Evolutionary conservation across 2,888 invertebrate species (phyloP).

Genomic region (Ectropis crepuscularia): DNA sequence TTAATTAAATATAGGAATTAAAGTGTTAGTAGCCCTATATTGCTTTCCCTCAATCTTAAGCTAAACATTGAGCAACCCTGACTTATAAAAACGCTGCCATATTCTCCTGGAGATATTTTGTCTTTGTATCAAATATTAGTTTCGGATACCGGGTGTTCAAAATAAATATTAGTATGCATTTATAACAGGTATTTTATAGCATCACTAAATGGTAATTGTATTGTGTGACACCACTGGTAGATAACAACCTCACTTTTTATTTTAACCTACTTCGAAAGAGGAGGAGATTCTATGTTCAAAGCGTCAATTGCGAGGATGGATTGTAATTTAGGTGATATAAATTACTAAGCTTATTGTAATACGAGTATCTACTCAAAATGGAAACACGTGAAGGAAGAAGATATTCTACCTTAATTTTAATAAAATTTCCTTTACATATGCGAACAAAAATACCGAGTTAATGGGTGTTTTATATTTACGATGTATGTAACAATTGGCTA

Average conservation of each 20-base stretch:
- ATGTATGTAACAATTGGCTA: neutral
- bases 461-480: neutral
- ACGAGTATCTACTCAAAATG: conserved; percentile 50
- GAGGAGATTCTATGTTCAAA: neutral
- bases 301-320: conserved; percentile 4
- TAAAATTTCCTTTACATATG: neutral
- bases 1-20: conserved; percentile 68
- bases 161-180: conserved; percentile 11
- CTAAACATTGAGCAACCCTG: conserved; percentile 82
- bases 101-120: conserved; percentile 28
- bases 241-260: no score
- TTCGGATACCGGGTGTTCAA: conserved; percentile 7
- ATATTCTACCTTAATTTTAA: conserved; percentile 10
- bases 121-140: conserved; percentile 24
- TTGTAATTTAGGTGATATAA: conserved; percentile 5
- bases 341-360: conserved; percentile 33
- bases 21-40: conserved; percentile 66
- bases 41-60: conserved; percentile 76
- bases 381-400: conserved; percentile 52
- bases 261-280: no score
- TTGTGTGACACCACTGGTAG: neutral
- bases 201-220: neutral
- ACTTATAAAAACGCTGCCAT: conserved; percentile 43
- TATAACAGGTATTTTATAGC: neutral
- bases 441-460: neutral